Evolutionary conservation across 37 sponge, comb jelly and placozoan genomes (phyloP), one percentile per base, ranked within the genome.

Genomic region (Spongilla lacustris): DNA sequence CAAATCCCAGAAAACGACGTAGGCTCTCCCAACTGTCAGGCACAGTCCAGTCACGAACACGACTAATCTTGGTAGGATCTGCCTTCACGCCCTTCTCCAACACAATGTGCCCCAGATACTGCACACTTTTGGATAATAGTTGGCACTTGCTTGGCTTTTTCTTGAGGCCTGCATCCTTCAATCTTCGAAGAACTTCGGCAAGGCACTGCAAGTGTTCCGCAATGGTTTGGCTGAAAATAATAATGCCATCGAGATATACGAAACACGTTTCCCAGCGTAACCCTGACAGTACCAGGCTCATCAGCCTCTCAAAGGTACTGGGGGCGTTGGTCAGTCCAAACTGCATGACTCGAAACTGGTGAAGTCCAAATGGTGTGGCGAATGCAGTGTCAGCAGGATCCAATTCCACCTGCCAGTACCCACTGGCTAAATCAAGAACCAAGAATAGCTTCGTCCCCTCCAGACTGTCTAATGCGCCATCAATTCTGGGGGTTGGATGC

Each of bases 271-370:
- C 4, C 68, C 81, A 72, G 31, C 48, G 67, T 33, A 87, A 26
- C 1, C 81, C 87, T 33, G 81, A 19, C 19, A 87, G 49, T 10
- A 80, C 87, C 23, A 25, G 23, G 12, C 81, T 49, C 88, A 81
- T 87, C 25, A 87, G 77, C 30, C 88, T 27, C 32, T 87, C 77
- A 36, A 87, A 86, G 24, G 87, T 86, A 13, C 68, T 48, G 27
- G 79, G 86, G 41, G 86, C 86, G 32, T 85, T 85, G 31, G 50
- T 67, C 37, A 85, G 58, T 10, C 86, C 86, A 49, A 85, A 85
- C 13, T 79, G 86, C 86, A 85, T 78, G 23, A 75, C 78, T 66
- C 27, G 71, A 34, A 85, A 85, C 78, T 85, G 49, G 50, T 66
- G 77, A 2, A 85, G 69, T 26, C 85, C 85, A 19, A 58, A 34